Evolutionary conservation across 2,888 invertebrate genomes (phyloP).

Genomic region (Luffia ferchaultella): DNA sequence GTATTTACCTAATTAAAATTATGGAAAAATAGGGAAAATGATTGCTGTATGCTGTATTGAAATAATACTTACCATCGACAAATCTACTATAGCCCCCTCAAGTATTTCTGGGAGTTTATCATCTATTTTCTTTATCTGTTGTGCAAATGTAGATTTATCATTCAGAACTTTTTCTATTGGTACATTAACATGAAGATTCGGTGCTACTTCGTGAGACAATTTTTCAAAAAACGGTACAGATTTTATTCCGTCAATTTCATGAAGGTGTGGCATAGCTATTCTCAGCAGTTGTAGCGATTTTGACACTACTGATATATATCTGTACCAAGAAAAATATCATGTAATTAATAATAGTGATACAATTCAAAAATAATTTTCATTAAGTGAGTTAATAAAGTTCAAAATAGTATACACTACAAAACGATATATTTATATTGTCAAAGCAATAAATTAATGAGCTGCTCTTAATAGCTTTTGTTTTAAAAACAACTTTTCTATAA

Average conservation of each 20-base stretch:
- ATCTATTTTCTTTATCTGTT: slow-evolving; percentile 9
- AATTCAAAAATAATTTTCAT: not conserved
- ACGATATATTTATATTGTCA: no score
- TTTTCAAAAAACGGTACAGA: slow-evolving; percentile 29
- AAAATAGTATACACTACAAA: no score
- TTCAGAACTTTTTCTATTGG: slow-evolving; percentile 19
- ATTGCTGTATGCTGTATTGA: no score
- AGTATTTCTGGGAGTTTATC: not conserved
- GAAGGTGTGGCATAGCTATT: slow-evolving; percentile 39
- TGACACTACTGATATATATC: slow-evolving; percentile 34
- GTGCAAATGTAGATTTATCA: not conserved
- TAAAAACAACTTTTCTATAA: no score
- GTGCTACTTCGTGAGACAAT: slow-evolving; percentile 28
- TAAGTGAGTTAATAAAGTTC: no score
- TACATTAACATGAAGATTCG: slow-evolving; percentile 27
- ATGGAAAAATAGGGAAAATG: no score
- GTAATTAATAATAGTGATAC: not conserved
- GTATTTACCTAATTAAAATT: no score
- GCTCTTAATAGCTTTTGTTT: no score
- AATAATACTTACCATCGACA: no score
- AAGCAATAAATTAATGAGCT: no score
- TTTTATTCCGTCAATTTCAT: slow-evolving; percentile 36
- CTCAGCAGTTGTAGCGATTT: slow-evolving; percentile 31
- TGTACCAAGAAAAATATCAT: slow-evolving; percentile 22
- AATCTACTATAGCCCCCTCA: not conserved